Evolutionary conservation across 2,113 vertebrate species (phyloP).

Genomic region (Erinaceus europaeus): DNA sequence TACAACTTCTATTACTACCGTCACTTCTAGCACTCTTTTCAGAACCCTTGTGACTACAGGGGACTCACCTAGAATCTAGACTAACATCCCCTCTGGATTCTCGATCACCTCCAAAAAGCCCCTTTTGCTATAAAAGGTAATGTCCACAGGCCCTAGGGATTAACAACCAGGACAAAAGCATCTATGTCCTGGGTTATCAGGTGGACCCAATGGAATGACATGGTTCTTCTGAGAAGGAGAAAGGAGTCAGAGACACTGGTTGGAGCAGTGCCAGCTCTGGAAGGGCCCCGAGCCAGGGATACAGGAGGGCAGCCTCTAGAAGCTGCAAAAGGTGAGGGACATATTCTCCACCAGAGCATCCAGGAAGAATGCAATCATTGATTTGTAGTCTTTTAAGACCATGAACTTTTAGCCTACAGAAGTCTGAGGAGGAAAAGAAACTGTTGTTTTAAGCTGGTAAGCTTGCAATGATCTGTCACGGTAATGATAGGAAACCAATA

Average conservation of each 20-base stretch:
- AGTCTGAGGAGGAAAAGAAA: background rate
- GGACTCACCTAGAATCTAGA: background rate
- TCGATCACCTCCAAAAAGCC: background rate
- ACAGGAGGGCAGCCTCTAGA: background rate
- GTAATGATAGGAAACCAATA: too few species aligned
- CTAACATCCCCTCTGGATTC: background rate
- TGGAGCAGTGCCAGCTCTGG: background rate
- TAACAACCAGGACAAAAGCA: background rate
- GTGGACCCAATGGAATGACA: too few species aligned
- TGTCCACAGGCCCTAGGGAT: background rate
- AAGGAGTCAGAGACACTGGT: too few species aligned
- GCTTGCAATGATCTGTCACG: background rate
- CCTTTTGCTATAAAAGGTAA: background rate
- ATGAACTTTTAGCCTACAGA: background rate
- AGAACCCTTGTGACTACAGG: background rate
- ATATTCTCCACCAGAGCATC: background rate
- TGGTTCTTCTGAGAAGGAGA: too few species aligned
- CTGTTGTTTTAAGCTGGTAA: background rate
- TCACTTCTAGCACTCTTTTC: background rate
- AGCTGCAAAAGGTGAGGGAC: background rate
- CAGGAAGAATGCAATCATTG: background rate
- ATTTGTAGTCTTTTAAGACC: too few species aligned
- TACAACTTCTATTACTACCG: background rate
- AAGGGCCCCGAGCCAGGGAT: background rate
- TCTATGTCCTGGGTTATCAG: background rate